Base-by-base conservation (phyloP, 35 echinoderm and acorn worm species). In the Acanthaster planci region DNA sequence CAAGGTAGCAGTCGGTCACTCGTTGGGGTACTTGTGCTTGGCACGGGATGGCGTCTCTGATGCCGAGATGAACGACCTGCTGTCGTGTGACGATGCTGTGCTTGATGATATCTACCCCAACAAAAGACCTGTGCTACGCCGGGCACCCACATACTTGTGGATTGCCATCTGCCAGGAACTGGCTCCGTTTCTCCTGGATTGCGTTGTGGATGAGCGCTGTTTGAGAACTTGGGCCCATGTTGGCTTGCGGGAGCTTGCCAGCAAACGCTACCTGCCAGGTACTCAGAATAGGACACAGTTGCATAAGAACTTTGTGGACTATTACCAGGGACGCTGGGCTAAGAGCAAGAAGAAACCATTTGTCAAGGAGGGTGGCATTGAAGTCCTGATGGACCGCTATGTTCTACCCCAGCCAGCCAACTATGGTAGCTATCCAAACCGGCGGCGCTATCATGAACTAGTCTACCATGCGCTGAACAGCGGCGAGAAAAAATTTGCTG, bases 21-120 rank as follows among this genome's bases (percentile, higher is more conserved):
- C 88, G 29, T 26, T 97, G 18, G 81, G 78, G 8, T 90, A 97
- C 40, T 15, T 97, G 52, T 88, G 80, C 8, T 52, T 88, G 16
- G 88, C 87, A n/a, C 67, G 91, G 77, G 81, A 97, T 38, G 91
- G 95, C 19, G 79, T 97, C 57, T 90, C 91, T 16, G 91, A 97
- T 76, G 86, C 87, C 5, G 95, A 97, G 77, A 97, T 97, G 84
- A 90, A 88, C 50, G 95, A 97, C 84, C 57, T 97, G 55, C 55
- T 97, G 42, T 97, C 95, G 7, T 93, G 88, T 37, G 91, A 97
- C 83, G 91, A 93, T 75, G 85, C 55, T 59, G 90, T 97, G 56
- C 64, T 97, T 44, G 84, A 91, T 80, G 84, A 89, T n/a, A n/a
- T 92, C 37, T 97, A 92, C 38, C 51, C 77, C 52, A 60, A 82